Conservation (phyloP, 2,113 vertebrate genomes). For the Leptobrachium ailaonicum region DNA sequence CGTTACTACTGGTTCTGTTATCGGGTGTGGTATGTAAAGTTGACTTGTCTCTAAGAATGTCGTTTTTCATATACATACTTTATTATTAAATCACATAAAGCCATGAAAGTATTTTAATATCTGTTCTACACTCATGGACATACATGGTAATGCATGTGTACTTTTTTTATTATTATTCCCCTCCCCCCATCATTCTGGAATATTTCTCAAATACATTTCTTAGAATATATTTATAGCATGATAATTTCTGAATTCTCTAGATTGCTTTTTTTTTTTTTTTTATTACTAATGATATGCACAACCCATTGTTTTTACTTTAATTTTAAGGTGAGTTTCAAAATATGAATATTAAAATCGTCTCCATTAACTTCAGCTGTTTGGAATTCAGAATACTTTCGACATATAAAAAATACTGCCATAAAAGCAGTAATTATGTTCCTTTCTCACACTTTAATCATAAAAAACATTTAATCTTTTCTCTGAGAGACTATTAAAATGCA, state of each 20-base stretch:
- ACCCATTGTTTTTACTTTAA: not conserved
- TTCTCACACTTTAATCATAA: constrained; percentile 55
- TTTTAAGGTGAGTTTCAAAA: constrained; percentile 33
- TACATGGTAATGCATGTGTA: no score
- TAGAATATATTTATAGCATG: no score
- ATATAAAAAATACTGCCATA: constrained; percentile 57
- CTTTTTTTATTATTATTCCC: no score
- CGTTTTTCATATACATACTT: no score
- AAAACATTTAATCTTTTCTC: constrained; percentile 51
- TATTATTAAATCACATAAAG: no score
- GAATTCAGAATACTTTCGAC: constrained; percentile 31
- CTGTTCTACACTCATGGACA: no score
- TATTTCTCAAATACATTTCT: no score
- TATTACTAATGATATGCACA: constrained; percentile 1
- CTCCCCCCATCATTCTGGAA: no score
- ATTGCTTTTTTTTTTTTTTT: constrained; percentile 6
- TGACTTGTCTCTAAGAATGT: no score
- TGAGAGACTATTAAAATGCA: constrained; percentile 50
- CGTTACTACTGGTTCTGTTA: no score
- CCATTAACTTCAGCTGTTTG: constrained; percentile 44
- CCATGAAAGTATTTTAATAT: no score
- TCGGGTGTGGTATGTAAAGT: no score
- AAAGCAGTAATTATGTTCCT: constrained; percentile 70
- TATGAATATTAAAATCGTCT: constrained; percentile 44
- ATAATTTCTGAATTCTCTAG: not conserved